phyloP scores from a whole-genome alignment of 2,113 vertebrate species.

The Aleadryas rufinucha region DNA sequence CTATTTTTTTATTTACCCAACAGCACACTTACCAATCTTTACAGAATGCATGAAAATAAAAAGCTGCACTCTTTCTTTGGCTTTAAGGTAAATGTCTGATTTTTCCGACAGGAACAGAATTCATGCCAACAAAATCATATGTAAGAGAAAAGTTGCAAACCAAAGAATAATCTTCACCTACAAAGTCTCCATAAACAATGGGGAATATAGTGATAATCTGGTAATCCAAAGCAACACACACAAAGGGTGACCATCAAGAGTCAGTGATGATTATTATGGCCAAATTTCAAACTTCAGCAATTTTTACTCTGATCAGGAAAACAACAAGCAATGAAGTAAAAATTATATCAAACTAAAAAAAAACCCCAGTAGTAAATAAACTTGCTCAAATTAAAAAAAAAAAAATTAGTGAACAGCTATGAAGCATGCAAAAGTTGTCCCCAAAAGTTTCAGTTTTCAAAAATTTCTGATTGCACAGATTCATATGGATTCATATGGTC shows the following conservation, averaged over 20 bases:
- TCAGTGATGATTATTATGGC: neutral
- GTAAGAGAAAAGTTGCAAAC: neutral
- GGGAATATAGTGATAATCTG: neutral
- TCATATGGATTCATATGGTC: neutral
- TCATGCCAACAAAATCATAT: neutral
- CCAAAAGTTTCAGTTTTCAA: neutral
- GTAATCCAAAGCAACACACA: neutral
- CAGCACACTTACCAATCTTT: neutral
- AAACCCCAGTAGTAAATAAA: neutral
- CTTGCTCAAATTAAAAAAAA: neutral
- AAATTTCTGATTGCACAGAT: neutral
- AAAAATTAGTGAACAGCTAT: neutral
- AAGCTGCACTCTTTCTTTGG: neutral
- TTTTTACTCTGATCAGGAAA: neutral
- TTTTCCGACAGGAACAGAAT: neutral
- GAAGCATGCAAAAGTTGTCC: neutral
- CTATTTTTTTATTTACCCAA: neutral
- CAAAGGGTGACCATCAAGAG: neutral
- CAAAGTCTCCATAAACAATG: neutral
- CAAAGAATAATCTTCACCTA: neutral
- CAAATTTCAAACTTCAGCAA: neutral
- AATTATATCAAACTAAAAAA: neutral
- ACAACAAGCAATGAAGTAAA: neutral
- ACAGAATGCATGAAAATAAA: neutral
- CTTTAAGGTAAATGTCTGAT: neutral